A percentile compares a stretch with the other conserved stretches of the same genome.
Conservation (phyloP, 2,113 vertebrate species). For the Rhinolophus ferrumequinum region DNA sequence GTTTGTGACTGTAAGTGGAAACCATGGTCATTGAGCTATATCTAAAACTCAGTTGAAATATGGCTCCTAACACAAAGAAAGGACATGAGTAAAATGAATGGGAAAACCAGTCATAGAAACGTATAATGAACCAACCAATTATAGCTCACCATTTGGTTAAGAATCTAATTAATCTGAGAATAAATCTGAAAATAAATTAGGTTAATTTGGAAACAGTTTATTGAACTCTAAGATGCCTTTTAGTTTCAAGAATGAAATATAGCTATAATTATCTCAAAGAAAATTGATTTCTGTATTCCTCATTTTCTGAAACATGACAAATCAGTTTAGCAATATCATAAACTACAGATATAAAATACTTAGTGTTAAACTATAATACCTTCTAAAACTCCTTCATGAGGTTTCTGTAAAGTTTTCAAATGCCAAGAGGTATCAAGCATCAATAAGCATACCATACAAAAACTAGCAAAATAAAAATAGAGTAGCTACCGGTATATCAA, state of each 20-base stretch:
- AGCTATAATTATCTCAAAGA: background rate
- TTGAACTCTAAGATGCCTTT: slow-evolving; percentile 42
- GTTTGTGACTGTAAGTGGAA: background rate
- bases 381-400: slow-evolving; percentile 31
- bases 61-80: background rate
- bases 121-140: slow-evolving; percentile 26
- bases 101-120: background rate
- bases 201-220: slow-evolving; percentile 26
- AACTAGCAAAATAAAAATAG: background rate
- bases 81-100: background rate
- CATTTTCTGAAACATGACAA: slow-evolving; percentile 67
- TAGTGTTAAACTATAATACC: slow-evolving; percentile 33
- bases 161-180: background rate
- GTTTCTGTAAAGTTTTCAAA: background rate
- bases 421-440: background rate
- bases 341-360: slow-evolving; percentile 56
- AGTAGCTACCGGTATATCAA: background rate
- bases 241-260: slow-evolving; percentile 56
- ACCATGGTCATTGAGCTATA: background rate
- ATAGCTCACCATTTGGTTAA: background rate
- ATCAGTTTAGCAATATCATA: slow-evolving; percentile 64
- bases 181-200: slow-evolving; percentile 3
- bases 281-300: slow-evolving; percentile 73
- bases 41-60: background rate
- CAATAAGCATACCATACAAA: background rate